A percentile compares a stretch with the other conserved stretches of the same genome.
Conservation (phyloP, 1,140 invertebrate genomes). For the Lamellibrachia luymesi region DNA sequence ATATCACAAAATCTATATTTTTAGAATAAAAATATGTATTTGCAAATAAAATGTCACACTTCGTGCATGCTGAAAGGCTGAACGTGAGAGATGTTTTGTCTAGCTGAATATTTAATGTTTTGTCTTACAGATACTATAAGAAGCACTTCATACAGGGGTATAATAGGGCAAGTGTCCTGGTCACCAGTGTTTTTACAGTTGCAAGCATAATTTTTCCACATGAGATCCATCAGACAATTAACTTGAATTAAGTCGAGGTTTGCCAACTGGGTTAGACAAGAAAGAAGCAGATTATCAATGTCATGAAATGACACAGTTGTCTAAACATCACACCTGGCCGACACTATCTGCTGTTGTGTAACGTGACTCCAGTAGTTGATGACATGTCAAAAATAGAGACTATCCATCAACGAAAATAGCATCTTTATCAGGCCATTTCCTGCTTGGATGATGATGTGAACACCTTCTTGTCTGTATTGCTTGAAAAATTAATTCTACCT, state of each 20-base stretch:
- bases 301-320: background rate
- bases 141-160: too few species aligned
- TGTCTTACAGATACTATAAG: too few species aligned
- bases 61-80: too few species aligned
- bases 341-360: background rate
- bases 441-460: background rate
- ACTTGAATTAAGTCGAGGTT: background rate
- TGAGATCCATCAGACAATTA: background rate
- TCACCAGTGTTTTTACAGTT: background rate
- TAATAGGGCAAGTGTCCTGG: too few species aligned
- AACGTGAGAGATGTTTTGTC: too few species aligned
- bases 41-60: too few species aligned
- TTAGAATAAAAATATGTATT: too few species aligned
- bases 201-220: background rate
- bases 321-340: background rate
- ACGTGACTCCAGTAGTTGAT: background rate
- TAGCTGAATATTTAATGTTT: too few species aligned
- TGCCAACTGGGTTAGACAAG: background rate
- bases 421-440: background rate
- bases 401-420: slow-evolving; percentile 5
- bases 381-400: background rate
- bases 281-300: slow-evolving; percentile 1
- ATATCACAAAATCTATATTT: too few species aligned
- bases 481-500: background rate
- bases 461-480: background rate